These are phyloP conservation scores for Heteromormyrus szaboi DNA, from an alignment of 2,797 vertebrate species.

Conservation along the genomic window DNA sequence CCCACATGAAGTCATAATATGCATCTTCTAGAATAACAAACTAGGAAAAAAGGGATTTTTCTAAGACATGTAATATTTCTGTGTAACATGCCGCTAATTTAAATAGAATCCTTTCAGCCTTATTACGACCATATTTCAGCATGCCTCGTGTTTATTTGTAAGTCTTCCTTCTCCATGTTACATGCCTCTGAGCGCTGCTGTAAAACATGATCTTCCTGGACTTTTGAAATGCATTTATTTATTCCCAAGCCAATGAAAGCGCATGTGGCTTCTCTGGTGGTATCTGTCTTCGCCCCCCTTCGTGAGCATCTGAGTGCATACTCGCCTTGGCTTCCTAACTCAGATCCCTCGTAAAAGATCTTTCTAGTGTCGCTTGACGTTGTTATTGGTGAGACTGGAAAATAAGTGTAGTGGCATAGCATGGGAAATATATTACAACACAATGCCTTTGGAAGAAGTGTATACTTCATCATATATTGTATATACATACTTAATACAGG, in stretches of 20 bases:
- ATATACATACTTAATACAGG: neutral
- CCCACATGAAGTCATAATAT: neutral
- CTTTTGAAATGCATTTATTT: neutral
- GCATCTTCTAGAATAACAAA: neutral
- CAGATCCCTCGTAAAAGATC: neutral
- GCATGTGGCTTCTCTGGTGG: neutral
- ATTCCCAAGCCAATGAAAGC: neutral
- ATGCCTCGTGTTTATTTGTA: neutral
- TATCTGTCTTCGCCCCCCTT: neutral
- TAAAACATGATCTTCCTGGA: neutral
- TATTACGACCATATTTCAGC: neutral
- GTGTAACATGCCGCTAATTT: neutral
- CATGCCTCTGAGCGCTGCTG: neutral
- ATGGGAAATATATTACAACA: neutral
- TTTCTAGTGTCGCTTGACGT: neutral
- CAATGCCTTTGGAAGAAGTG: neutral
- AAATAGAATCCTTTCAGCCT: neutral
- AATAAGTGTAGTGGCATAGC: neutral
- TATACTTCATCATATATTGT: neutral
- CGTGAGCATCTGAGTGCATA: neutral
- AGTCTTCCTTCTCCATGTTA: neutral
- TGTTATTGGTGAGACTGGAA: neutral
- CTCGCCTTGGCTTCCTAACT: neutral
- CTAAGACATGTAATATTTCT: neutral
- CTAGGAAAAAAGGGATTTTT: constrained; percentile 5